These are phyloP conservation scores for Dasysyrphus albostriatus DNA, from an alignment of 2,888 invertebrate genomes.

Conservation along the genomic window DNA sequence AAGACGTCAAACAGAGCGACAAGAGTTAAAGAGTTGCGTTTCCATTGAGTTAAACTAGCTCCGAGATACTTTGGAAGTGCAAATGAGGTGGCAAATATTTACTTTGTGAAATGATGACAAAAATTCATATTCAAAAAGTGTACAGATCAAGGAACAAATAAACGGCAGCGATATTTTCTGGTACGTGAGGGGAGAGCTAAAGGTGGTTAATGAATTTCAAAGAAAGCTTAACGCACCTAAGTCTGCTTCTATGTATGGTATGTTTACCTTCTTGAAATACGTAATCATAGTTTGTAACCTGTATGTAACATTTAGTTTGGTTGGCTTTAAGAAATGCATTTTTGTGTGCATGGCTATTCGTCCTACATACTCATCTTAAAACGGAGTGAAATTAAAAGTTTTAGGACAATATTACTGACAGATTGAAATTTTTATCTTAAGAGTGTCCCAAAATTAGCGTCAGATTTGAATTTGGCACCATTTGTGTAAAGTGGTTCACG, in stretches of 20 bases:
- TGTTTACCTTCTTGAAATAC: not conserved
- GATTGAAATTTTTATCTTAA: no score
- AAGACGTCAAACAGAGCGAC: conserved; percentile 26
- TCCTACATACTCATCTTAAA: not conserved
- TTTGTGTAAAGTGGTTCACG: no score
- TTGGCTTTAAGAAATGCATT: not conserved
- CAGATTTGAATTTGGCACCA: no score
- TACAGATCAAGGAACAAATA: conserved; percentile 52
- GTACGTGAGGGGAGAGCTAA: conserved; percentile 40
- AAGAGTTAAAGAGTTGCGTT: conserved; percentile 66
- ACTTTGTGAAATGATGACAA: not conserved
- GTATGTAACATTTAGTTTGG: not conserved
- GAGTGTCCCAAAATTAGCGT: no score
- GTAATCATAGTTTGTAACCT: not conserved
- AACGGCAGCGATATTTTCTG: conserved; percentile 37
- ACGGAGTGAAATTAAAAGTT: not conserved
- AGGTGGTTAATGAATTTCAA: not conserved
- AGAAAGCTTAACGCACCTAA: not conserved
- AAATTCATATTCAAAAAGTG: conserved; percentile 33
- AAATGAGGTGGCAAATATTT: conserved; percentile 63
- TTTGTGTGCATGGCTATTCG: not conserved
- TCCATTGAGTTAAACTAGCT: conserved; percentile 72
- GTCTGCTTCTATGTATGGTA: no score
- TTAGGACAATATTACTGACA: no score
- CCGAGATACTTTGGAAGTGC: conserved; percentile 59